These are phyloP conservation scores for Anolis carolinensis DNA, from an alignment of 2,113 vertebrate genomes.

Conservation along the genomic window DNA sequence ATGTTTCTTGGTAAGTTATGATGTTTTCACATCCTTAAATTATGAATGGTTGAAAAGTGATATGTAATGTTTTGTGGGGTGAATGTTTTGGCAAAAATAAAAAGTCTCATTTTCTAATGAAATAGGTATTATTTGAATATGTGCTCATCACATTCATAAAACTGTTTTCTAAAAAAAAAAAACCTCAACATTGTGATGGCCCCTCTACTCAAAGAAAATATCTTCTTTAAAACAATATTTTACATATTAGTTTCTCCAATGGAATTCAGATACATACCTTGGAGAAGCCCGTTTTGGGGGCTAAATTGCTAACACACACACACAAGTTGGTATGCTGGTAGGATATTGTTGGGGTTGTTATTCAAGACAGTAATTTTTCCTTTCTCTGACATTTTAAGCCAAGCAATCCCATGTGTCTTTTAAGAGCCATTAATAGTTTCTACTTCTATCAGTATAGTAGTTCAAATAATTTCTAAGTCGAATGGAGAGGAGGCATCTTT, in stretches of 20 bases:
- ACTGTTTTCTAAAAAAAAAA: neutral
- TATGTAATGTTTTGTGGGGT: neutral
- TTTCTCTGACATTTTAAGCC: constrained; percentile 1
- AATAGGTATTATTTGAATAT: neutral
- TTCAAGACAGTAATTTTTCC: too few species aligned
- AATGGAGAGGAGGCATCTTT: constrained; percentile 72
- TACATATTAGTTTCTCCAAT: constrained; percentile 28
- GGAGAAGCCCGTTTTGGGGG: too few species aligned
- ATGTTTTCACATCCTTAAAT: neutral
- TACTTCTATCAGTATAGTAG: constrained; percentile 65
- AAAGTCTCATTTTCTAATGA: neutral
- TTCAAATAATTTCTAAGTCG: constrained; percentile 69
- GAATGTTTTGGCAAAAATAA: neutral
- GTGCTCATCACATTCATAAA: neutral
- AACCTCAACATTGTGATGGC: neutral
- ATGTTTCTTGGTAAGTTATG: neutral
- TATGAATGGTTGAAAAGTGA: neutral
- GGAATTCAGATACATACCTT: constrained; percentile 53
- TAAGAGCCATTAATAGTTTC: constrained; percentile 64
- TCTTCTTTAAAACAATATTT: neutral
- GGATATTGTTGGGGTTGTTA: too few species aligned
- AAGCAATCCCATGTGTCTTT: constrained; percentile 46
- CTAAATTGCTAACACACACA: too few species aligned
- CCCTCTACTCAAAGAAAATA: neutral
- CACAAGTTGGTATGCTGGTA: neutral